Conservation (phyloP, 1,140 invertebrate genomes). For the Epicauta chinensis region DNA sequence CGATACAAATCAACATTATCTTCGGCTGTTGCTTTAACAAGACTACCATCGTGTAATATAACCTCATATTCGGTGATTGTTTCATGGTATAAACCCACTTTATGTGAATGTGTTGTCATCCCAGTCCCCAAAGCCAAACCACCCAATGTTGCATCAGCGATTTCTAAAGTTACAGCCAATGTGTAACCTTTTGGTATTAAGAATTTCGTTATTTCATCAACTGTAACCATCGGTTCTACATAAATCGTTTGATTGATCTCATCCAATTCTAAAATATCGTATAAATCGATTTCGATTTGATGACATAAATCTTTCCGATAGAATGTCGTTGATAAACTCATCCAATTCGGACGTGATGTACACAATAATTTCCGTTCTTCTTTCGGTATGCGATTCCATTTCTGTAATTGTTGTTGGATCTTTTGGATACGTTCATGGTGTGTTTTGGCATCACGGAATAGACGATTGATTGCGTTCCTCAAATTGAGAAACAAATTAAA, state of each 20-base stretch:
- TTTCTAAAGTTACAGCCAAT: conserved; percentile 51
- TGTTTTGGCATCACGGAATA: conserved; percentile 43
- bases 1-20: conserved; percentile 46
- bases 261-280: conserved; percentile 48
- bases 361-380: conserved; percentile 52
- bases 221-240: conserved; percentile 47
- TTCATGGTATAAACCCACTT: conserved; percentile 51
- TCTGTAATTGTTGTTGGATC: conserved; percentile 52
- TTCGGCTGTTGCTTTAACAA: conserved; percentile 46
- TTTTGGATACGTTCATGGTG: conserved; percentile 51
- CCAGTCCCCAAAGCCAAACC: conserved; percentile 52
- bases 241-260: conserved; percentile 45
- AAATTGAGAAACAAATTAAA: conserved; percentile 51
- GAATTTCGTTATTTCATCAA: conserved; percentile 49
- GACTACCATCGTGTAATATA: conserved; percentile 46
- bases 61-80: conserved; percentile 48
- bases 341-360: conserved; percentile 61
- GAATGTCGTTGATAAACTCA: conserved; percentile 60
- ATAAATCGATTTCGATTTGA: conserved; percentile 53
- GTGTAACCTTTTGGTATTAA: conserved; percentile 49
- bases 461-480: conserved; percentile 43
- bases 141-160: conserved; percentile 46
- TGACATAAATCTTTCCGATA: conserved; percentile 58
- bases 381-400: conserved; percentile 52
- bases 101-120: conserved; percentile 48